Conservation (phyloP, 2,888 invertebrate species). For the Papilio demoleus region DNA sequence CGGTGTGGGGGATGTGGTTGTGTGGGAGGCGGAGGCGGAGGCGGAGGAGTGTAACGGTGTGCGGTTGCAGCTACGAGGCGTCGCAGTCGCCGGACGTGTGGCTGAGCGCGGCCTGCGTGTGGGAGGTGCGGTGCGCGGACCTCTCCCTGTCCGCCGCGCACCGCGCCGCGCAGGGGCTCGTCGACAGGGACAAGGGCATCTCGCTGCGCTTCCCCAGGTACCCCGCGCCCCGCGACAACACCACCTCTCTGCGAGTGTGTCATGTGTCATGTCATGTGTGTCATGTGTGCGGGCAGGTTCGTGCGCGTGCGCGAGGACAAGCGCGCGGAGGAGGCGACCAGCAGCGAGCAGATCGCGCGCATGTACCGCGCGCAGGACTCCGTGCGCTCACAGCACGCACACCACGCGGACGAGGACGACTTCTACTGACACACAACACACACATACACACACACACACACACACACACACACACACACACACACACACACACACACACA, state of each 20-base stretch:
- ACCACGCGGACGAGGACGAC: conserved; percentile 55
- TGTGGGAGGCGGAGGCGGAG: too few relatives aligned
- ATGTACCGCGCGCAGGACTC: conserved; percentile 97
- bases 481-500: too few relatives aligned
- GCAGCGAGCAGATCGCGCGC: conserved; percentile 93
- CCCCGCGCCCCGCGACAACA: too few relatives aligned
- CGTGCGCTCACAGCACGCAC: conserved; percentile 74
- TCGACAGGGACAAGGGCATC: conserved; percentile 95
- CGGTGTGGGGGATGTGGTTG: too few relatives aligned
- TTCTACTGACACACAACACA: conserved; percentile 74
- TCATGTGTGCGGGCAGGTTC: conserved; percentile 79
- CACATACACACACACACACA: too few relatives aligned
- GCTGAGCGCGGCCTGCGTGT: conserved; percentile 94
- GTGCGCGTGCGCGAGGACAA: conserved; percentile 96
- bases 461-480: too few relatives aligned
- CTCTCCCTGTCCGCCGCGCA: conserved; percentile 98
- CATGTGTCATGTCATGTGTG: too few relatives aligned
- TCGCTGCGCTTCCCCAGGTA: conserved; percentile 96
- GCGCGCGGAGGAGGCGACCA: conserved; percentile 95
- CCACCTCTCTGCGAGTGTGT: too few relatives aligned
- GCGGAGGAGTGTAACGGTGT: too few relatives aligned
- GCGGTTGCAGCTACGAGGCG: conserved; percentile 85
- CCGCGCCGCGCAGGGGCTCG: conserved; percentile 93
- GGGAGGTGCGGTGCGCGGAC: conserved; percentile 99
- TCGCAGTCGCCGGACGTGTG: conserved; percentile 93